These are phyloP conservation scores for Danaus plexippus DNA, from an alignment of 1,140 invertebrate species.

Conservation along the genomic window DNA sequence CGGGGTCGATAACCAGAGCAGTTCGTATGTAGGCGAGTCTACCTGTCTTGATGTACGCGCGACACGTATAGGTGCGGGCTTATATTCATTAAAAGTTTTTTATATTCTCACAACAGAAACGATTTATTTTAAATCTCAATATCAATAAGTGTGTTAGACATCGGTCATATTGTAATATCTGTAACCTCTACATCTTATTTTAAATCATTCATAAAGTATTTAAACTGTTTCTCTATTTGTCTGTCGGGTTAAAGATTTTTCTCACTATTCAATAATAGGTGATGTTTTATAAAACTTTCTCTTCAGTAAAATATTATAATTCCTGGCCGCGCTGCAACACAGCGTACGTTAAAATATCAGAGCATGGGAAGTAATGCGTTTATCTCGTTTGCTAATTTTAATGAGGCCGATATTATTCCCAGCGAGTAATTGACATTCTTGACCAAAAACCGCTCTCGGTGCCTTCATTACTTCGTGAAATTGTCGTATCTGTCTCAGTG, in stretches of 20 bases:
- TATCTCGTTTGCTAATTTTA: conserved; percentile 36
- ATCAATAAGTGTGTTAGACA: too few relatives aligned
- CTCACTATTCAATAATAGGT: too few relatives aligned
- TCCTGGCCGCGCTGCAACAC: conserved; percentile 10
- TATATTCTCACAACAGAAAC: not conserved
- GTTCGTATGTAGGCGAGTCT: conserved; percentile 26
- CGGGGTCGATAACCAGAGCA: conserved; percentile 51
- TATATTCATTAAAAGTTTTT: not conserved
- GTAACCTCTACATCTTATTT: too few relatives aligned
- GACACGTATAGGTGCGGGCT: conserved; percentile 10
- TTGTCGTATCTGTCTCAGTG: too few relatives aligned
- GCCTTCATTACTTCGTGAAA: too few relatives aligned
- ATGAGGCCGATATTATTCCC: conserved; percentile 28
- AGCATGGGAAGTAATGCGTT: conserved; percentile 22
- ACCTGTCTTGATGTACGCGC: conserved; percentile 14
- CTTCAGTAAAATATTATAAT: not conserved
- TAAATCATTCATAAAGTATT: too few relatives aligned
- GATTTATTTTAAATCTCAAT: not conserved
- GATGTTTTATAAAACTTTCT: not conserved
- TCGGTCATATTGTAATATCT: too few relatives aligned
- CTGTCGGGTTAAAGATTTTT: too few relatives aligned
- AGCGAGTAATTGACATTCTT: conserved; percentile 21
- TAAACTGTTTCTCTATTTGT: too few relatives aligned
- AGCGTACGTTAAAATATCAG: conserved; percentile 23
- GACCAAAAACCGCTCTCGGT: conserved; percentile 13